Evolutionary conservation across 2,797 vertebrate genomes (phyloP), one percentile per base, ranked within the genome.

Genomic region (Anguilla anguilla): DNA sequence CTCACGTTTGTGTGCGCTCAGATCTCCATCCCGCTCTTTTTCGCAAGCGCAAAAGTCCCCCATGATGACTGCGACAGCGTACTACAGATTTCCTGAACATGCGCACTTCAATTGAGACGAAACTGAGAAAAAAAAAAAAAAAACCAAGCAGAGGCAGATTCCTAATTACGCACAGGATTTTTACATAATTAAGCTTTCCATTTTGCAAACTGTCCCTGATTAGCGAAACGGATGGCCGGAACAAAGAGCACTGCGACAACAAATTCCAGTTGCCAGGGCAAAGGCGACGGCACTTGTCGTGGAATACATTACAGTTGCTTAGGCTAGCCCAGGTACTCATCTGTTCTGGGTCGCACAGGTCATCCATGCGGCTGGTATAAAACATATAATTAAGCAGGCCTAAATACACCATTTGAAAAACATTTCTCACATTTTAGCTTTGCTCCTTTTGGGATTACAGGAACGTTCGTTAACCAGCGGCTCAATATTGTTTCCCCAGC

Each of bases 321-420:
- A 86, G 88, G 89, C 72, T 4, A 35, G 82, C 91, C 86, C 84
- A 90, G 91, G 94, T 90, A 94, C 93, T 90, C 88, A 74, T 87
- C 35, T 84, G 86, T 67, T 77, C 91, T 89, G 93, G 94, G 93
- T 95, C 94, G 94, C 83, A 88, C 87, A 1, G 87, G 82, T 91
- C 90, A 91, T 90, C 92, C 91, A 94, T 94, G 94, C 89, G 91
- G 91, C 87, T 0, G 11, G 25, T 90, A 92, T 91, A 93, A 94
- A 95, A 94, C 90, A 72, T 57, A 90, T 95, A 91, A 94, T 96
- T 95, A 96, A 91, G 90, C 92, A 84, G 91, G 74, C 90, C 93
- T 91, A 94, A 94, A 91, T 88, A 92, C 92, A 94, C 90, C 94
- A 92, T 96, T 96, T 95, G 93, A 95, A 95, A 94, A 95, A 93